phyloP scores from a whole-genome alignment of 1,140 invertebrate genomes.

The Scaptomyza montana region DNA sequence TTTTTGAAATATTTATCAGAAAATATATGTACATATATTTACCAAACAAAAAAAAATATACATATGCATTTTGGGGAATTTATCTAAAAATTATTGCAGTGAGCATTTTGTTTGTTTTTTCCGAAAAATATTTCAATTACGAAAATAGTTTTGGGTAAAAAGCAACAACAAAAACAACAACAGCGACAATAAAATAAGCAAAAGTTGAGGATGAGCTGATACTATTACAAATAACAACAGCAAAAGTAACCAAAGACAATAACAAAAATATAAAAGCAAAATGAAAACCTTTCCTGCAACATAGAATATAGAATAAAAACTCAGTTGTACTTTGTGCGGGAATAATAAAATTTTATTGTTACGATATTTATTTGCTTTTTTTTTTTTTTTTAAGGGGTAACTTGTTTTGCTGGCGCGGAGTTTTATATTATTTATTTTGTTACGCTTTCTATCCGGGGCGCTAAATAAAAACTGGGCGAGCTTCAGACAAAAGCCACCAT shows the following conservation, averaged over 20 bases:
- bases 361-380: conserved; percentile 55
- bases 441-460: conserved; percentile 31
- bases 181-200: neutral
- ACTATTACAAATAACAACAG: conserved; percentile 16
- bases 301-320: conserved; percentile 42
- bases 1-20: too few relatives aligned
- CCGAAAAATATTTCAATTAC: conserved; percentile 66
- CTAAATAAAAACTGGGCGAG: conserved; percentile 54
- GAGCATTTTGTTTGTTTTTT: conserved; percentile 20
- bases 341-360: conserved; percentile 78
- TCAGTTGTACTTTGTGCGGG: conserved; percentile 35
- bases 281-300: conserved; percentile 1
- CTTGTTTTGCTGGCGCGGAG: conserved; percentile 40
- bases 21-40: neutral
- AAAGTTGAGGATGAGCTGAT: conserved; percentile 22
- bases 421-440: conserved; percentile 55
- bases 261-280: conserved; percentile 32
- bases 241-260: neutral
- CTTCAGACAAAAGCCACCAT: conserved; percentile 24
- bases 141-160: conserved; percentile 56
- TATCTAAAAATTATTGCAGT: conserved; percentile 31
- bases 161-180: conserved; percentile 27
- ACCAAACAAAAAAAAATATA: neutral
- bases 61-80: neutral
- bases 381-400: conserved; percentile 5